Conservation (phyloP, 2,113 vertebrate genomes). For the Xenus cinereus region DNA sequence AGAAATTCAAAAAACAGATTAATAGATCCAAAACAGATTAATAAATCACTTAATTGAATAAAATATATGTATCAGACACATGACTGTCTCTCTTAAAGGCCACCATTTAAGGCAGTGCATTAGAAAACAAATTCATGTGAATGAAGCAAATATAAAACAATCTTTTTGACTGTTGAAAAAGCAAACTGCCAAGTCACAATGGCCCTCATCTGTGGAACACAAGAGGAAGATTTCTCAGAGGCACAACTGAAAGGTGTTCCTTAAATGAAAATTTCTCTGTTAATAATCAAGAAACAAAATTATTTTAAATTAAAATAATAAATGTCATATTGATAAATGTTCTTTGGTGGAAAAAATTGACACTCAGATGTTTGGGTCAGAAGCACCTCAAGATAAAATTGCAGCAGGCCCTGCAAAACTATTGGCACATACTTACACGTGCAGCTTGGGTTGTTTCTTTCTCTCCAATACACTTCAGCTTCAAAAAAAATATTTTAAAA, state of each 20-base stretch:
- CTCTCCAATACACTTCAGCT: neutral
- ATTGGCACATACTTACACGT: neutral
- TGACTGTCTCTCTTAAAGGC: neutral
- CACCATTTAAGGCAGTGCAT: neutral
- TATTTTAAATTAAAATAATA: neutral
- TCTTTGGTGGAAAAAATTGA: neutral
- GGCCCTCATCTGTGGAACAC: neutral
- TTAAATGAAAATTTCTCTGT: neutral
- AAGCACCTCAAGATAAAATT: neutral
- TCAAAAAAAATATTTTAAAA: neutral
- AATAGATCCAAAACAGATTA: neutral
- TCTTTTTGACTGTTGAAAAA: neutral
- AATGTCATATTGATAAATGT: neutral
- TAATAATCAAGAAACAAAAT: neutral
- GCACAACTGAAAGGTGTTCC: neutral
- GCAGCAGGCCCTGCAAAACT: neutral
- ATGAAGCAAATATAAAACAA: neutral
- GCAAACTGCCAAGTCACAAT: neutral
- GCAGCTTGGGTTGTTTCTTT: neutral
- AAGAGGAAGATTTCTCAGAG: neutral
- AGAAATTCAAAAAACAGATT: neutral
- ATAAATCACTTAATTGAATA: neutral
- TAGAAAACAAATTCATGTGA: neutral
- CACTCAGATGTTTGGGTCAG: neutral
- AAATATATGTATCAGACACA: neutral